Percentiles rank a stretch among this genome's conserved stretches.
Evolutionary conservation across 2,113 vertebrate species (phyloP).

Genomic region (Elgaria multicarinata): DNA sequence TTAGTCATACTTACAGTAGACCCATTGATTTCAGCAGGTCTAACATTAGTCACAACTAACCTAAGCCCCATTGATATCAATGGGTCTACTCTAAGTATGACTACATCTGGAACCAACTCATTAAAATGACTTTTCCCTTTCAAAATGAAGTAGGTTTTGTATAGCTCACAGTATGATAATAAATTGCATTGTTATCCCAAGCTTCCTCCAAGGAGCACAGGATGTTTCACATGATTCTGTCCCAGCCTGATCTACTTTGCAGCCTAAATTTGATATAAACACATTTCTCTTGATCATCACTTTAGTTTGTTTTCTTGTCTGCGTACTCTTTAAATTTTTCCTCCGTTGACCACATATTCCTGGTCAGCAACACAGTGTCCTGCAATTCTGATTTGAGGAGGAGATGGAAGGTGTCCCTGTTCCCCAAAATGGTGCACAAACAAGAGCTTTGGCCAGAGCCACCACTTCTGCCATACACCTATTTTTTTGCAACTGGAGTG

Average conservation of each 20-base stretch:
- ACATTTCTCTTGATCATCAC: neutral
- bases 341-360: neutral
- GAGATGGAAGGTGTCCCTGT: neutral
- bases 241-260: neutral
- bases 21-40: too few relatives aligned
- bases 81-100: too few relatives aligned
- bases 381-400: neutral
- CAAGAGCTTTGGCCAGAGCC: neutral
- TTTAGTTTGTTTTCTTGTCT: neutral
- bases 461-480: neutral
- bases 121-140: neutral
- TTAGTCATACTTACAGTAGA: too few relatives aligned
- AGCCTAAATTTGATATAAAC: neutral
- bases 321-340: neutral
- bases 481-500: neutral
- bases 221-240: too few relatives aligned
- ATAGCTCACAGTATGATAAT: neutral
- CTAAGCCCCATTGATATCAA: too few relatives aligned
- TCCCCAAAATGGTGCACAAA: too few relatives aligned
- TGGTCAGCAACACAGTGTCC: neutral
- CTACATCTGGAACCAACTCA: too few relatives aligned
- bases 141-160: neutral
- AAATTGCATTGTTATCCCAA: neutral
- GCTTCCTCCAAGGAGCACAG: neutral
- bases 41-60: too few relatives aligned